Percentiles rank a stretch among this genome's conserved stretches.
phyloP scores from a whole-genome alignment of 2,888 invertebrate species.

The Ametastegia equiseti region DNA sequence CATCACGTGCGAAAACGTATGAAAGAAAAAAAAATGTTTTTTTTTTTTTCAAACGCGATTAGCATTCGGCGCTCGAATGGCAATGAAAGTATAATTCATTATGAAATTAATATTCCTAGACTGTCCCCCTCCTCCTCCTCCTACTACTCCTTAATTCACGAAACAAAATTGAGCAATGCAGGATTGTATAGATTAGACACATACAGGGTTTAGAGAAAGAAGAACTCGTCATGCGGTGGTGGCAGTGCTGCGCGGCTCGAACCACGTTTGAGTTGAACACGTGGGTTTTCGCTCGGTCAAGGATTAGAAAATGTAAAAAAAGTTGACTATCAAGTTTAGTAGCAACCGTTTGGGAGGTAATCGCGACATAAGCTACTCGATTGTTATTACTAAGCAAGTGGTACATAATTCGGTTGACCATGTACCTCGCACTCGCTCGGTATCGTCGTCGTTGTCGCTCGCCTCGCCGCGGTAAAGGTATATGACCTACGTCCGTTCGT shows the following conservation, averaged over 20 bases:
- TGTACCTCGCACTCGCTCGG: neutral
- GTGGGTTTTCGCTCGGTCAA: neutral
- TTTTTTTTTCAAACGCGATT: constrained; percentile 5
- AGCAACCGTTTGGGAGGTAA: neutral
- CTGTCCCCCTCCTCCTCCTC: neutral
- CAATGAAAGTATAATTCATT: constrained; percentile 38
- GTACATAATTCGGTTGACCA: constrained; percentile 18
- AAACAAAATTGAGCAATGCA: neutral
- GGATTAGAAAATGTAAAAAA: neutral
- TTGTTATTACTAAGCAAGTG: neutral
- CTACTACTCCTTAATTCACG: too few species aligned
- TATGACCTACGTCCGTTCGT: constrained; percentile 46
- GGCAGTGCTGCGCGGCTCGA: too few species aligned
- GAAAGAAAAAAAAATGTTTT: neutral
- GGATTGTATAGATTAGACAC: neutral
- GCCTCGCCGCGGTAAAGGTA: constrained; percentile 29
- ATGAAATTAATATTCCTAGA: constrained; percentile 28
- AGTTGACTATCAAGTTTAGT: neutral
- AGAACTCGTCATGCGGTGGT: too few species aligned
- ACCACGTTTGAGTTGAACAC: too few species aligned
- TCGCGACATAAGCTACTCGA: too few species aligned
- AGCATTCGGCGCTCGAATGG: constrained; percentile 17
- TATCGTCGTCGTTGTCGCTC: neutral
- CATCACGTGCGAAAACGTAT: neutral
- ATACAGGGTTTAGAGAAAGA: too few species aligned